A percentile compares a stretch with the other conserved stretches of the same genome.
Conservation (phyloP, 2,113 vertebrate species). For the Oplegnathus fasciatus region DNA sequence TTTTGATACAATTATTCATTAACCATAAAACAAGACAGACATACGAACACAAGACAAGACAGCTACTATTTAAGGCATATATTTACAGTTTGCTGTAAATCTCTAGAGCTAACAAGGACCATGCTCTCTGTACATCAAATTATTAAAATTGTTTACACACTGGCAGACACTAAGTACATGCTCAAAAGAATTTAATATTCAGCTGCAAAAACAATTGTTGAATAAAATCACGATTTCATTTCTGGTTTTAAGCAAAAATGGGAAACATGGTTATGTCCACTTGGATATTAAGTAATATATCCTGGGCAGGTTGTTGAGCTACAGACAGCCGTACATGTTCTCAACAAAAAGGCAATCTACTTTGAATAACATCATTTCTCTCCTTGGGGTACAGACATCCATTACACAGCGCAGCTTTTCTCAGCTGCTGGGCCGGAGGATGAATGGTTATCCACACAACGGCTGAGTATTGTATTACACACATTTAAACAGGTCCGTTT, state of each 20-base stretch:
- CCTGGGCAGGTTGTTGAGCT: constrained; percentile 12
- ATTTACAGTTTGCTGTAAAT: constrained; percentile 72
- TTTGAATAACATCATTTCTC: not conserved
- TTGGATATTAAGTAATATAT: constrained; percentile 13
- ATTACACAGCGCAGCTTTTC: constrained; percentile 1
- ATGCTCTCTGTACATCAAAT: constrained; percentile 69
- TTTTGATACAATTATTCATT: constrained; percentile 65
- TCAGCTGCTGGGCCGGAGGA: constrained; percentile 6
- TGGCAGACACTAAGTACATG: constrained; percentile 60
- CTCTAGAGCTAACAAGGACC: constrained; percentile 53
- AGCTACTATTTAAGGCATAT: constrained; percentile 56
- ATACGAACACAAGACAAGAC: constrained; percentile 67
- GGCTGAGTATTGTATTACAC: constrained; percentile 14
- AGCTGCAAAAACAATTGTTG: constrained; percentile 49
- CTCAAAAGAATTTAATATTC: constrained; percentile 56
- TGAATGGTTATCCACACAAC: constrained; percentile 1
- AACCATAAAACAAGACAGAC: constrained; percentile 70
- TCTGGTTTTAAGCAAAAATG: constrained; percentile 30
- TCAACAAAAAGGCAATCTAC: constrained; percentile 5
- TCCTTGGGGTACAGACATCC: not conserved
- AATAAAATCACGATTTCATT: constrained; percentile 40
- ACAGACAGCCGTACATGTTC: constrained; percentile 7
- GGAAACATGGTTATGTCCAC: constrained; percentile 8
- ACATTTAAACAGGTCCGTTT: constrained; percentile 5
- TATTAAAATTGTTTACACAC: constrained; percentile 51